Percentiles rank a stretch among this genome's conserved stretches.
phyloP scores from a whole-genome alignment of 2,888 invertebrate genomes.

The Mythimna impura region DNA sequence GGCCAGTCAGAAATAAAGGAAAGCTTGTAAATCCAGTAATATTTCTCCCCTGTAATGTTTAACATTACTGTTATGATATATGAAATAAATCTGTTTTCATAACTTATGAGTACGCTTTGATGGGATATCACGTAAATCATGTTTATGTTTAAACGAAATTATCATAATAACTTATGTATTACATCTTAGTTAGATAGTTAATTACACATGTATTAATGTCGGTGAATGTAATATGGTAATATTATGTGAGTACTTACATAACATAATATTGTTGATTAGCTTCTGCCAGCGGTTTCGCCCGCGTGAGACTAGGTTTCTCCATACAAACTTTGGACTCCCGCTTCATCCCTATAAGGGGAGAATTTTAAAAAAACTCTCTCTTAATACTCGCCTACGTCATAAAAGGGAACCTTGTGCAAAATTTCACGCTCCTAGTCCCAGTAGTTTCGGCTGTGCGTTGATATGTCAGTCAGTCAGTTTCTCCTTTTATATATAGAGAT shows the following conservation, averaged over 20 bases:
- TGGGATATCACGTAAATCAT: not conserved
- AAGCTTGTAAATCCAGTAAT: not conserved
- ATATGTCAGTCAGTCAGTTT: too few species aligned
- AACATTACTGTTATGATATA: not conserved
- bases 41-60: not conserved
- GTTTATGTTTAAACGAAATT: constrained; percentile 3
- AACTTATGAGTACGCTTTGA: constrained; percentile 14
- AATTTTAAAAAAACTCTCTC: too few species aligned
- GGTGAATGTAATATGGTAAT: not conserved
- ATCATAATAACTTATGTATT: not conserved
- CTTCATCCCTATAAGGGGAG: too few species aligned
- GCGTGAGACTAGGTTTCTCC: too few species aligned
- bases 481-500: too few species aligned
- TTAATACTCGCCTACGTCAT: too few species aligned
- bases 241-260: not conserved
- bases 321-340: too few species aligned
- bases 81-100: constrained; percentile 3
- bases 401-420: too few species aligned
- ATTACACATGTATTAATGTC: not conserved
- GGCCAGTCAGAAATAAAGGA: too few species aligned
- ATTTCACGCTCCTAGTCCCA: too few species aligned
- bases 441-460: too few species aligned
- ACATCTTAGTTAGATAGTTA: not conserved
- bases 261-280: not conserved
- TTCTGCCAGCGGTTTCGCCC: too few species aligned